Base-by-base conservation (phyloP, 2,797 vertebrate genomes). In the Lemur catta region DNA sequence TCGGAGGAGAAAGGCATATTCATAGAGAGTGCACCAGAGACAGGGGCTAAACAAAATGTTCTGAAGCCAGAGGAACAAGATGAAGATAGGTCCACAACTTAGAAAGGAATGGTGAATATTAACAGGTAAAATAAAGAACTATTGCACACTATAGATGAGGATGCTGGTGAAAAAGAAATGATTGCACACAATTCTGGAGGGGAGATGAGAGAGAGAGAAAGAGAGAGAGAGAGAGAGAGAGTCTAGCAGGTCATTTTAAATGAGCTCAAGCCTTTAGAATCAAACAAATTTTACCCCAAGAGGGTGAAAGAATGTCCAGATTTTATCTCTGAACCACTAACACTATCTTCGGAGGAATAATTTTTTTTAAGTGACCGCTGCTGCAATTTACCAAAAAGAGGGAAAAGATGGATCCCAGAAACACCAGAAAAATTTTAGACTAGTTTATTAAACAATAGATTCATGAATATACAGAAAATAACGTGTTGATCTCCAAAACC, bases 401-500 rank as follows among this genome's bases (percentile, higher is more conserved):
- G 26, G 6, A 89, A 94, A 74, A 4, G 7, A 79, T 50, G 15
- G 4, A 59, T 89, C 6, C 41, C 48, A 92, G 12, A 87, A 85
- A 81, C 20, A 94, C 15, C 43, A 24, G 35, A 67, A 79, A 85
- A 79, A 10, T n/a, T 26, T 91, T 76, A 88, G 20, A 79, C 15
- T 30, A 89, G 24, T 65, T 41, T 74, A 63, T 71, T 13, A 96
- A 80, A 46, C 11, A 76, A 55, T 15, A 35, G 8, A 50, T 61
- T 86, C 7, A 48, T 85, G 9, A 71, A 71, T 75, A 81, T 28
- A 92, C 22, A 94, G 63, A 92, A 96, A 92, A 63, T 76, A 71
- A 93, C 35, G 7, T 57, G 28, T 10, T 80, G 50, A 69, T 72
- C 63, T 9, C 35, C n/a, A 61, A 71, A 78, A 46, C 20, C 22